Conservation (phyloP, 2,797 vertebrate species). For the Percopsis omiscomaycus region DNA sequence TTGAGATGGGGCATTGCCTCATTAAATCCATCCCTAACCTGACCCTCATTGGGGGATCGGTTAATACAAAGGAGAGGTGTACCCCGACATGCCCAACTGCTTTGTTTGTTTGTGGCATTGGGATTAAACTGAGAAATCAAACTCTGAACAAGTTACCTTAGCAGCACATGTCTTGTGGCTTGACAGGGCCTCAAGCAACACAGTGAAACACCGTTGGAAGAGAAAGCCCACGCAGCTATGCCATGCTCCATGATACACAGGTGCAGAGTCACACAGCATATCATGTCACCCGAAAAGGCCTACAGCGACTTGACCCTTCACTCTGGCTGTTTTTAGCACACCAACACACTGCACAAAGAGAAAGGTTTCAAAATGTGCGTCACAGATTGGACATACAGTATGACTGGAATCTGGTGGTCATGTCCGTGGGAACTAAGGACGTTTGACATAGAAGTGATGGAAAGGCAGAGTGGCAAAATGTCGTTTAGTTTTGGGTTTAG, state of each 20-base stretch:
- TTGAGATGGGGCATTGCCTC: neutral
- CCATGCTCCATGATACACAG: slow-evolving; percentile 13
- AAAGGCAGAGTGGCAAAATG: neutral
- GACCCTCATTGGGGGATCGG: neutral
- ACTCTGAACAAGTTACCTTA: slow-evolving; percentile 15
- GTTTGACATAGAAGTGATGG: neutral
- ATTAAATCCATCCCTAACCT: too few species aligned
- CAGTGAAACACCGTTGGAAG: slow-evolving; percentile 2
- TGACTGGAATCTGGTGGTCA: neutral
- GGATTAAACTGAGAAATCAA: slow-evolving; percentile 17
- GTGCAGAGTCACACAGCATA: slow-evolving; percentile 32
- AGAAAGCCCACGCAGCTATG: slow-evolving; percentile 2
- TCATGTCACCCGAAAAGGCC: slow-evolving; percentile 38
- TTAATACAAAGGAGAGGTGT: slow-evolving; percentile 4
- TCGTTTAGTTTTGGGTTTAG: slow-evolving; percentile 1
- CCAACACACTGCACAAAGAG: slow-evolving; percentile 12
- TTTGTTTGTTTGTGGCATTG: neutral
- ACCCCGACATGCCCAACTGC: slow-evolving; percentile 29
- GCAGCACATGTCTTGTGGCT: neutral
- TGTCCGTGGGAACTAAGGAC: neutral
- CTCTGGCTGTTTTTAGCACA: slow-evolving; percentile 32
- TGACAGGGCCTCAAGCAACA: slow-evolving; percentile 1
- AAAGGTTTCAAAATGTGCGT: neutral
- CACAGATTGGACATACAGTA: neutral
- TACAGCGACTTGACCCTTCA: slow-evolving; percentile 31